Evolutionary conservation across 1,140 invertebrate genomes (phyloP), one percentile per base, ranked within the genome.

Genomic region (Micrasema minimum): DNA sequence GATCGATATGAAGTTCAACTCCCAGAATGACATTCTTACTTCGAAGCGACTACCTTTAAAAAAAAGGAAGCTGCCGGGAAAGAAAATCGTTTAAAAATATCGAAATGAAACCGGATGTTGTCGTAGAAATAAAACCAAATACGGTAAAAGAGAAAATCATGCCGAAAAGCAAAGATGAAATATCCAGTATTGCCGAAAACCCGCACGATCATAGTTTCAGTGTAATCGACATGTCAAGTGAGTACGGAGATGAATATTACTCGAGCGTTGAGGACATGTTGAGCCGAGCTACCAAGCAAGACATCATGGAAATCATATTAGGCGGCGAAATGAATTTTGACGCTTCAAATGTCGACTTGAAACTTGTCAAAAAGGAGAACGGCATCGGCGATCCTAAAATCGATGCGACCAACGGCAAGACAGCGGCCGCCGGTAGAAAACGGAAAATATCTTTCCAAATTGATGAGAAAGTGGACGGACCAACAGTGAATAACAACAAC

Each of bases 231-330:
- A 55, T 37, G 10, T 59, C 48, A 12, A 14, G n/a, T 31, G 66
- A 69, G 12, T 69, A 69, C 55, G 53, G 45, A 1, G 22, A 14
- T 46, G 55, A 68, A 16, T 62, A 64, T 65, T 65, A 45, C 55
- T 31, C 51, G 0, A 41, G 61, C 26, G 43, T 71, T 37, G 59
- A 74, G 11, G 48, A 69, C 6, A 57, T 31, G 45, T 12, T 75
- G 37, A 59, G 61, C 11, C 22, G 72, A 2, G 50, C 59, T 1
- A 72, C 73, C 9, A 18, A 51, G 43, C 41, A 72, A 48, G 73
- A 75, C 20, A 75, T 75, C 10, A 61, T 75, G 55, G 66, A 75
- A 41, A 72, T 75, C 1, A 75, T 75, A 14, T 66, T 75, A 10
- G 74, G 74, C 12, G 45, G 61, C 10, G 68, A 67, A 20, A 20